Evolutionary conservation across 2,888 invertebrate species (phyloP).

Genomic region (Timema cristinae): DNA sequence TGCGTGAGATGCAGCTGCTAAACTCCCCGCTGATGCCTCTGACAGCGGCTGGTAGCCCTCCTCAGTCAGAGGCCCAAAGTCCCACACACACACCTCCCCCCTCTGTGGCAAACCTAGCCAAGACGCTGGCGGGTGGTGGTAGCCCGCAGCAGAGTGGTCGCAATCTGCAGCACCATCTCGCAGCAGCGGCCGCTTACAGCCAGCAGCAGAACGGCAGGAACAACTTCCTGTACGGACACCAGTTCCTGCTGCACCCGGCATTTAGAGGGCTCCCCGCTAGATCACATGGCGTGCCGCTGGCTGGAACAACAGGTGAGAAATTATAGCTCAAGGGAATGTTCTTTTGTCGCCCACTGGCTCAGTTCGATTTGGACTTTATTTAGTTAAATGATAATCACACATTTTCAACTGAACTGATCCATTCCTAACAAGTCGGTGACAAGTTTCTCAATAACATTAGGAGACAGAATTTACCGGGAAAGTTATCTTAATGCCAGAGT

Average conservation of each 20-base stretch:
- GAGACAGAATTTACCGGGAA: too few species aligned
- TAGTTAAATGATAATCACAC: too few species aligned
- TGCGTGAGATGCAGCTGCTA: constrained; percentile 86
- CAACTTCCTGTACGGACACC: constrained; percentile 24
- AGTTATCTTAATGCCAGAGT: too few species aligned
- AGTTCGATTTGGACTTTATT: too few species aligned
- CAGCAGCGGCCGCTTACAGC: constrained; percentile 1
- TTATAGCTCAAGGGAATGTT: too few species aligned
- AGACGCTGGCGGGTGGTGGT: constrained; percentile 6
- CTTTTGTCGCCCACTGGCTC: too few species aligned
- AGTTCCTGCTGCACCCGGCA: constrained; percentile 29
- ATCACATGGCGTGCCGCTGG: constrained; percentile 38
- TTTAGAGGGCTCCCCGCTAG: constrained; percentile 31
- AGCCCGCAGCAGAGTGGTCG: constrained; percentile 19
- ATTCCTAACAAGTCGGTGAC: too few species aligned
- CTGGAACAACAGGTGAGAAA: constrained; percentile 25
- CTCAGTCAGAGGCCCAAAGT: constrained; percentile 16
- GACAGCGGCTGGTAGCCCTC: constrained; percentile 15
- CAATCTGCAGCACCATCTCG: background rate
- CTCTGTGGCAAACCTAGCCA: background rate
- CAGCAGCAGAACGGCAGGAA: constrained; percentile 18
- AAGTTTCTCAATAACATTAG: too few species aligned
- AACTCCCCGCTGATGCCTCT: constrained; percentile 47
- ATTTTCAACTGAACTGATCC: too few species aligned
- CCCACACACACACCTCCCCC: constrained; percentile 17